phyloP scores from a whole-genome alignment of 92 coral and sea anemone genomes.

The Phymanthus crucifer region DNA sequence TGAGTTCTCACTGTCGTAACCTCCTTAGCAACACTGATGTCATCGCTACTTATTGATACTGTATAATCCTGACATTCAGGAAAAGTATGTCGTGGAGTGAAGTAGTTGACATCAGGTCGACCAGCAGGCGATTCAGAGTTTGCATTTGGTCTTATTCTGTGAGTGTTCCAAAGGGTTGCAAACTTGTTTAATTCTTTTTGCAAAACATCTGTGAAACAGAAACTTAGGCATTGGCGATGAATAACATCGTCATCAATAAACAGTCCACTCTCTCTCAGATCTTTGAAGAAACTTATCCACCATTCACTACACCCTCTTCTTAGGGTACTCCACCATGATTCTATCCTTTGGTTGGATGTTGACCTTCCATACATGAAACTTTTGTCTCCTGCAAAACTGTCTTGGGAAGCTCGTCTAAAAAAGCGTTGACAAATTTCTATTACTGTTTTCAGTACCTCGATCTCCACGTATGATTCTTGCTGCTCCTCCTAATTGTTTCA shows the following conservation, averaged over 20 bases:
- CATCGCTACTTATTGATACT: conserved; percentile 54
- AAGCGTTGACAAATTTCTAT: conserved; percentile 43
- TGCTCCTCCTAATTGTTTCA: conserved; percentile 43
- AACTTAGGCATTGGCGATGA: conserved; percentile 38
- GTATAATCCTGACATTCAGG: conserved; percentile 38
- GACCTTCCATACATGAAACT: conserved; percentile 45
- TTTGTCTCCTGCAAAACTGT: conserved; percentile 36
- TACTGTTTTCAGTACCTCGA: conserved; percentile 43
- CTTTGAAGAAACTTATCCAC: conserved; percentile 52
- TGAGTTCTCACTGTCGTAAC: conserved; percentile 43
- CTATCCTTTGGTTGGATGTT: conserved; percentile 47
- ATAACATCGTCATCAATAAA: conserved; percentile 33
- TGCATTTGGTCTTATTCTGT: conserved; percentile 39
- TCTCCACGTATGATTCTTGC: conserved; percentile 41
- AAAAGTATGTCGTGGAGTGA: conserved; percentile 46
- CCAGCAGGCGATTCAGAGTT: conserved; percentile 48
- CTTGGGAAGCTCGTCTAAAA: conserved; percentile 26
- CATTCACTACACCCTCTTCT: conserved; percentile 38
- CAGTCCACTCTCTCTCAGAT: conserved; percentile 43
- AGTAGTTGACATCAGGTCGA: conserved; percentile 58
- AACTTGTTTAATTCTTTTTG: conserved; percentile 40
- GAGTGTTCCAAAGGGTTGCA: conserved; percentile 41
- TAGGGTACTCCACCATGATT: conserved; percentile 47
- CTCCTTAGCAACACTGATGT: conserved; percentile 58
- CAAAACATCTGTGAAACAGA: conserved; percentile 43